phyloP scores from a whole-genome alignment of 2,797 vertebrate genomes.

The Sphenopsis melanotis region DNA sequence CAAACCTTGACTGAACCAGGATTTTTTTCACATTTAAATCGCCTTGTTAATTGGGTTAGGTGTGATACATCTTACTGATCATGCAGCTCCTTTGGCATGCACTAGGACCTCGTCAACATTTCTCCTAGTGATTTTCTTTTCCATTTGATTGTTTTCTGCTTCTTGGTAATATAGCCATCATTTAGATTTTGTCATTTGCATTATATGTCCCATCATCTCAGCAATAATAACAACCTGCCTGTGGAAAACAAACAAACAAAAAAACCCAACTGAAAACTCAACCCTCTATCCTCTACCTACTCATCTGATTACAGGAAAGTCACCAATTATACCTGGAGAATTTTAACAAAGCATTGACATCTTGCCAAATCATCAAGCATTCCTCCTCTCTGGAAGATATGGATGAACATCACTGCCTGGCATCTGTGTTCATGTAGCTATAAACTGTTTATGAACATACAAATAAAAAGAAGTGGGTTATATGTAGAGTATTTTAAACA shows the following conservation, averaged over 20 bases:
- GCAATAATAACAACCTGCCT: background rate
- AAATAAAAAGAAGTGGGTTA: background rate
- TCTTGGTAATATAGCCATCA: background rate
- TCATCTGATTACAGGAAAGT: background rate
- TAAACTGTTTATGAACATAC: background rate
- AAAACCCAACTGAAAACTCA: background rate
- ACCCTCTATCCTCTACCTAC: background rate
- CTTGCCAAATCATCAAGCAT: background rate
- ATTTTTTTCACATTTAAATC: background rate
- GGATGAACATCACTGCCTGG: background rate
- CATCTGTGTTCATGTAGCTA: background rate
- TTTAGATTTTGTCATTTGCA: constrained; percentile 4
- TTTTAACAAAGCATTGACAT: background rate
- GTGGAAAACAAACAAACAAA: background rate
- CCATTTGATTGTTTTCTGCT: background rate
- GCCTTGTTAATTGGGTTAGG: background rate
- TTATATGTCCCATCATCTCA: background rate
- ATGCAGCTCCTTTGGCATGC: background rate
- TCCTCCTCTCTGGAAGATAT: background rate
- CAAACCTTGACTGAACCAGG: background rate
- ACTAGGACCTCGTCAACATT: background rate
- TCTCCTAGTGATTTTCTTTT: background rate
- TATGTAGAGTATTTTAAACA: background rate
- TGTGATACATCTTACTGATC: background rate
- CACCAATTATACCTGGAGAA: background rate